Percentiles rank a stretch among this genome's conserved stretches.
Evolutionary conservation across 2,888 invertebrate species (phyloP).

Genomic region (Ischnus inquisitorius): DNA sequence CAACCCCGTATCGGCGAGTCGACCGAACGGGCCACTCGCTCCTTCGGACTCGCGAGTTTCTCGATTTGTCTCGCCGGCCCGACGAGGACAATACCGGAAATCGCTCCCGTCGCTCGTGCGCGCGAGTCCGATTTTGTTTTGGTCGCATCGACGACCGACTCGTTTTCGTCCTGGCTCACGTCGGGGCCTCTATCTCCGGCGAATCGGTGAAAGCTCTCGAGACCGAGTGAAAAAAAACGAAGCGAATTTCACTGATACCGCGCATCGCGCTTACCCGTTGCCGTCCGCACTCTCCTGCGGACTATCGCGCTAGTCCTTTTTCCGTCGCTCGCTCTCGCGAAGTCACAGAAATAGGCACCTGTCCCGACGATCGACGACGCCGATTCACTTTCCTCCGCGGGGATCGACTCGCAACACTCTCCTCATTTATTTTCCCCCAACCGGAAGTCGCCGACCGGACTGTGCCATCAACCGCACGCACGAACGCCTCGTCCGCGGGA

Average conservation of each 20-base stretch:
- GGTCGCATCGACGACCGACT: background rate
- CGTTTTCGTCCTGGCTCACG: too few relatives aligned
- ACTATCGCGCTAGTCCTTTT: constrained; percentile 15
- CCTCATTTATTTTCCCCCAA: constrained; percentile 46
- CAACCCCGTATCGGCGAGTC: constrained; percentile 65
- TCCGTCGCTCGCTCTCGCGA: background rate
- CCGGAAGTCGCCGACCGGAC: constrained; percentile 66
- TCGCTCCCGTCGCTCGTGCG: background rate
- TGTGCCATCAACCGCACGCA: constrained; percentile 43
- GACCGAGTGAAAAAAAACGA: constrained; percentile 43
- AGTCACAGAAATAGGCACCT: constrained; percentile 70
- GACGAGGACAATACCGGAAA: background rate
- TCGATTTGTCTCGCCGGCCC: constrained; percentile 15
- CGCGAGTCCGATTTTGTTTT: background rate
- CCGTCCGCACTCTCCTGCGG: background rate
- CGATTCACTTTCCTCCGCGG: constrained; percentile 79
- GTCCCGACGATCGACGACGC: constrained; percentile 65
- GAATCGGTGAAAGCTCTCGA: constrained; percentile 66
- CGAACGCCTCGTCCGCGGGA: constrained; percentile 44
- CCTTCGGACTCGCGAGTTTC: constrained; percentile 1
- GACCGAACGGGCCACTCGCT: constrained; percentile 50
- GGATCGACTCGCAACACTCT: constrained; percentile 30
- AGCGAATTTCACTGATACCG: constrained; percentile 69
- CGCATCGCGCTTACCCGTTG: background rate
- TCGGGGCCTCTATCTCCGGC: constrained; percentile 28